Conservation (phyloP, 2,888 invertebrate genomes). For the Caenorhabditis sp. region DNA sequence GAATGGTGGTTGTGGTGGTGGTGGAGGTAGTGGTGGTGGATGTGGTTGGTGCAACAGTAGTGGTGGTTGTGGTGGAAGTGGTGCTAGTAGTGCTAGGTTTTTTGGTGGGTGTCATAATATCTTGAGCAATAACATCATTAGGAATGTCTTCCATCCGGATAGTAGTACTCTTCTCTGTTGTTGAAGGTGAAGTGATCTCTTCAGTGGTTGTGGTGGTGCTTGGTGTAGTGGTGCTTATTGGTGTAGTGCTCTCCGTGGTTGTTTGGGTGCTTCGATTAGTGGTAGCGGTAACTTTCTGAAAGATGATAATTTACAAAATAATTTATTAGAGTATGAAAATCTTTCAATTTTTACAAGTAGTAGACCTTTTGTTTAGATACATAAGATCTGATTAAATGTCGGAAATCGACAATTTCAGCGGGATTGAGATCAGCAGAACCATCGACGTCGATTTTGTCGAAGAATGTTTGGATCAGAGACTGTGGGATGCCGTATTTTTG, state of each 20-base stretch:
- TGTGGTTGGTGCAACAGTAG: slow-evolving; percentile 6
- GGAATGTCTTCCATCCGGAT: not conserved
- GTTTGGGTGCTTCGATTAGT: not conserved
- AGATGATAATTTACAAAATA: slow-evolving; percentile 7
- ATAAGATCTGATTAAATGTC: slow-evolving; percentile 60
- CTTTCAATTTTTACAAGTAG: slow-evolving; percentile 25
- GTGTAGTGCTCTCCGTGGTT: slow-evolving; percentile 11
- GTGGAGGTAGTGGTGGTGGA: slow-evolving; percentile 26
- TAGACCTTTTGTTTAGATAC: slow-evolving; percentile 40
- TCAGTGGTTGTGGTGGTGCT: not conserved
- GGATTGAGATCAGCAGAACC: slow-evolving; percentile 60
- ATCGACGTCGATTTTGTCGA: slow-evolving; percentile 66
- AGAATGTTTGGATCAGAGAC: slow-evolving; percentile 57
- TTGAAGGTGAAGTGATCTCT: no score
- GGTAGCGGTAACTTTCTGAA: not conserved
- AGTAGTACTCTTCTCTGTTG: slow-evolving; percentile 1
- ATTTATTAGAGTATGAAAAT: slow-evolving; percentile 4
- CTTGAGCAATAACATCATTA: slow-evolving; percentile 37
- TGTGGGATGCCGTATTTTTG: slow-evolving; percentile 65
- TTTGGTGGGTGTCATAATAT: slow-evolving; percentile 10
- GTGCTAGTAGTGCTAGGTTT: slow-evolving; percentile 4
- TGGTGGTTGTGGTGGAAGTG: slow-evolving; percentile 7
- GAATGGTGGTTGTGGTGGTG: slow-evolving; percentile 27
- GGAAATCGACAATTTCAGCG: slow-evolving; percentile 69
- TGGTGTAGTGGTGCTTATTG: slow-evolving; percentile 6